phyloP scores from a whole-genome alignment of 1,140 invertebrate genomes.

The Lordiphosa clarofinis region DNA sequence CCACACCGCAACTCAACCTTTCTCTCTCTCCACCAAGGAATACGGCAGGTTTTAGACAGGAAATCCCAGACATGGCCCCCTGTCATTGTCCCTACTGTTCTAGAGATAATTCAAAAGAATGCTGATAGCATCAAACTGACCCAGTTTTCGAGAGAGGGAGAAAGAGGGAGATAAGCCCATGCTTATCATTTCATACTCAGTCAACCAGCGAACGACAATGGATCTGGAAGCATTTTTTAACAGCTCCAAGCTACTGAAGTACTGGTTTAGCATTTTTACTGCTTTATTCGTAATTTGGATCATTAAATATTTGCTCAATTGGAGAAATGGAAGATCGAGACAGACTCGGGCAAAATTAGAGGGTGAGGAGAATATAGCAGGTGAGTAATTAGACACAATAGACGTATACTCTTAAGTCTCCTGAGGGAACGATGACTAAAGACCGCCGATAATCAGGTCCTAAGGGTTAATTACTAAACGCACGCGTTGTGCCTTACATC shows the following conservation, averaged over 20 bases:
- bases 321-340: slow-evolving; percentile 1
- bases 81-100: slow-evolving; percentile 32
- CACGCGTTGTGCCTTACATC: no score
- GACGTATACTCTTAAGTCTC: no score
- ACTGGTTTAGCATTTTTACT: slow-evolving; percentile 42
- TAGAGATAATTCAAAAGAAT: neutral
- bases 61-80: no score
- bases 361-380: slow-evolving; percentile 34
- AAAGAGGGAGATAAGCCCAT: slow-evolving; percentile 25
- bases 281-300: slow-evolving; percentile 15
- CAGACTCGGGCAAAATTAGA: neutral
- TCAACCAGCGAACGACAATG: slow-evolving; percentile 13
- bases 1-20: neutral
- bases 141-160: slow-evolving; percentile 19
- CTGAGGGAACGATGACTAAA: no score
- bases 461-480: no score
- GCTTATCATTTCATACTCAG: slow-evolving; percentile 12
- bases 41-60: no score
- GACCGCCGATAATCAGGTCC: no score
- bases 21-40: neutral
- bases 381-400: slow-evolving; percentile 7
- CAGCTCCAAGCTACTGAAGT: slow-evolving; percentile 44
- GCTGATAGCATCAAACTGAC: slow-evolving; percentile 22
- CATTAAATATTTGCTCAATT: slow-evolving; percentile 13
- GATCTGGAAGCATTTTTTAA: slow-evolving; percentile 39